Base-by-base conservation (phyloP, 92 coral and sea anemone species). In the Blastomussa wellsi region DNA sequence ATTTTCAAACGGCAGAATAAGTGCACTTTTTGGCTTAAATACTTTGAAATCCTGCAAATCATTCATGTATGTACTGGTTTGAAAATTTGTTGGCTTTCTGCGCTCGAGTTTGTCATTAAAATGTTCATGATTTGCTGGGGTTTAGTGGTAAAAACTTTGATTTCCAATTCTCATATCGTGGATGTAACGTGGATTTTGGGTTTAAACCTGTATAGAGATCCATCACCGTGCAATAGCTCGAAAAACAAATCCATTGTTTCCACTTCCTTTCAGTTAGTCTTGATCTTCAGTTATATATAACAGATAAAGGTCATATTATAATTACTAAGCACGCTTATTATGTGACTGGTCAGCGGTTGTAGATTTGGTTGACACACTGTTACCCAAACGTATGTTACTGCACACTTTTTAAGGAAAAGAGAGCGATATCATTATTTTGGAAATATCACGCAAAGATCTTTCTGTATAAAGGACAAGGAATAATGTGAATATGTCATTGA, bases 221-320 rank as follows among this genome's bases (percentile, higher is more conserved):
- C 29, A n/a, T 39, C 35, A 36, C 2, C 26, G 44, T 72, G 77
- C 77, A 44, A 26, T 51, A 47, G 33, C 33, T 48, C 4, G 20
- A 44, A 42, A 44, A 32, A n/a, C 29, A 8, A 19, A 28, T 12
- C 24, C 33, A 22, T 22, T 53, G 68, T 77, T 35, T 53, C 69
- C 19, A 0, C 68, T 57, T 32, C 81, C 48, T 57, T 55, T 37
- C 48, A 77, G 81, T 52, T 77, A 36, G 81, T 20, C 44, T 52
- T 77, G 24, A 69, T 20, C 44, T 5, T 28, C 38, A 6, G 49
- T 77, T 77, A 35, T 77, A 19, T 15, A 8, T 69, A 70, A n/a
- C 28, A 3, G 75, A 7, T 17, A 1, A 35, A 70, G 29, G 75
- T 70, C 41, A 19, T 70, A 67, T 33, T 14, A 1, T 36, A 70